Conservation (phyloP, 2,113 vertebrate genomes). For the Leucosticte australis region DNA sequence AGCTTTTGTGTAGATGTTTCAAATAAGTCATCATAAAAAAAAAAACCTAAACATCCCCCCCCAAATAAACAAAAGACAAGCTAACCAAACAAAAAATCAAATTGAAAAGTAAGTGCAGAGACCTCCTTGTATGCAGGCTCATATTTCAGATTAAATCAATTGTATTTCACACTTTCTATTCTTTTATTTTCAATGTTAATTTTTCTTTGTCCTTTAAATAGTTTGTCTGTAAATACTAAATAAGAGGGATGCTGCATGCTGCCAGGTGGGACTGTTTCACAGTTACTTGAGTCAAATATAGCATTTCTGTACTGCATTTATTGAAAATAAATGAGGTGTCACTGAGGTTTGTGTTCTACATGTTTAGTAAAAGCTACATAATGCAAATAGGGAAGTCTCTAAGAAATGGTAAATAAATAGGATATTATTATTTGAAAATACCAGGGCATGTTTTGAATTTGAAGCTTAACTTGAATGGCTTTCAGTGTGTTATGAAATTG, state of each 20-base stretch:
- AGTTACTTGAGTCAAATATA: background rate
- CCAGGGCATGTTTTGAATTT: background rate
- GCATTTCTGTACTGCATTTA: background rate
- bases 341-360: background rate
- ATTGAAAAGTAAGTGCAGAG: background rate
- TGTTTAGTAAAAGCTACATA: background rate
- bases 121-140: fast-evolving
- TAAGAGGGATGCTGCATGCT: background rate
- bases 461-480: background rate
- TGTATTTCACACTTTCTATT: background rate
- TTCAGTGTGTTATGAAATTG: background rate
- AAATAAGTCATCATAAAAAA: background rate
- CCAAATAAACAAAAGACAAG: background rate
- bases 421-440: background rate
- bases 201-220: background rate
- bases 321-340: background rate
- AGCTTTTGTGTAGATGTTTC: background rate
- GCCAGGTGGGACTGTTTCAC: background rate
- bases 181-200: background rate
- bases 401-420: background rate
- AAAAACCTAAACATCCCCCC: too few species aligned
- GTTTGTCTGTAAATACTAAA: background rate
- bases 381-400: background rate
- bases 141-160: background rate
- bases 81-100: too few species aligned